Evolutionary conservation across 2,888 invertebrate species (phyloP), one percentile per base, ranked within the genome.

Genomic region (Megalurothrips usitatus): DNA sequence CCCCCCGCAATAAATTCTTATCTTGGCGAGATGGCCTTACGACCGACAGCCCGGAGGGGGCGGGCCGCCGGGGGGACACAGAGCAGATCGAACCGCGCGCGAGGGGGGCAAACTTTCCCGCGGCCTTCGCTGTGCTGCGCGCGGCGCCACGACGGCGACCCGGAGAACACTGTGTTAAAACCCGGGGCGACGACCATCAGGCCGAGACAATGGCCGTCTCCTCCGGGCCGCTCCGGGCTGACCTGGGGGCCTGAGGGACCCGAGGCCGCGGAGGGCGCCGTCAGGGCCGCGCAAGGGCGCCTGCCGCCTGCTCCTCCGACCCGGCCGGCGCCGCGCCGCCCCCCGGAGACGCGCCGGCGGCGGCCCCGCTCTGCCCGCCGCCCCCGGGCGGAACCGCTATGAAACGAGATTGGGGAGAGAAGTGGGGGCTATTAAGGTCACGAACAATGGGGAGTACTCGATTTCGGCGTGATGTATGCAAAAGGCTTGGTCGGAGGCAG

Each of bases 401-500:
- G 68, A 75, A 26, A 75, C 68, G 68, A 75, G 68, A 75, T 75
- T 75, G 68, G 68, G 26, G 68, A 75, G 68, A 75, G 68, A 75
- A 75, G 68, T 75, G 68, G 26, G 26, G 68, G 68, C 68, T 75
- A 75, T 75, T 75, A 75, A 75, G 68, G 68, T 75, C 68, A 75
- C 68, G 68, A 75, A 75, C 68, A 75, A 75, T 75, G 68, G 68
- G 68, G 68, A 75, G 68, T 75, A 75, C 68, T 75, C 68, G 68
- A 75, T 75, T 75, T 75, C 68, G 26, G 68, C 26, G 68, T 75
- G 68, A 75, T 75, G 68, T 75, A 75, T 75, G 68, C 68, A 75
- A 75, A 75, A 26, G 68, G 68, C 68, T 75, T n/a, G 23, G 9
- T 58, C 6, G 58, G 14, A 17, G 58, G 58, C 19, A 58, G 58